These are phyloP conservation scores for Marronus borbonicus DNA, from an alignment of 2,888 invertebrate genomes.

Conservation along the genomic window DNA sequence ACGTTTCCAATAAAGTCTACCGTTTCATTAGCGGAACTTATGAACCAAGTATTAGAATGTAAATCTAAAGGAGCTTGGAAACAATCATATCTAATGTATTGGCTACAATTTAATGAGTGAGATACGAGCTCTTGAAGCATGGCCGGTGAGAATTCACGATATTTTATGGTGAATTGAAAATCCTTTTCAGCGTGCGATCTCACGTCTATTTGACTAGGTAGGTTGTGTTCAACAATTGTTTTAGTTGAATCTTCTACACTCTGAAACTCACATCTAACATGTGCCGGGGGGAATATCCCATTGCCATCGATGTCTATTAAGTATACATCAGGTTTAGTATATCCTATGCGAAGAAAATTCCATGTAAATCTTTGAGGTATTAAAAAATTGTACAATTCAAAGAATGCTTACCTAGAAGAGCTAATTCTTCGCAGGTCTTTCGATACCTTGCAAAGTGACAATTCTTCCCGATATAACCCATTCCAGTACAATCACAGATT, in stretches of 20 bases:
- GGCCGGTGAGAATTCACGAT: conserved; percentile 90
- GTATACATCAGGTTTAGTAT: conserved; percentile 92
- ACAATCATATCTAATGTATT: conserved; percentile 92
- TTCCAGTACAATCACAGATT: conserved; percentile 91
- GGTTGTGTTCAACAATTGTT: conserved; percentile 91
- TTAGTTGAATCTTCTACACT: conserved; percentile 88
- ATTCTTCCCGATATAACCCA: conserved; percentile 93
- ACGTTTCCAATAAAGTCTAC: conserved; percentile 88
- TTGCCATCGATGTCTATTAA: conserved; percentile 95
- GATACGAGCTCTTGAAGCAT: conserved; percentile 93
- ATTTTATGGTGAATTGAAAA: conserved; percentile 89
- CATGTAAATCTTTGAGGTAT: conserved; percentile 16
- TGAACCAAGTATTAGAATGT: conserved; percentile 92
- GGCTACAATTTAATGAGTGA: conserved; percentile 90
- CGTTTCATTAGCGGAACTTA: conserved; percentile 85
- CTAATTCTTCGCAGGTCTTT: conserved; percentile 93
- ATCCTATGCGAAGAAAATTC: conserved; percentile 70
- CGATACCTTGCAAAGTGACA: conserved; percentile 95
- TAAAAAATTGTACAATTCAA: not conserved
- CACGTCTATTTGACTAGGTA: conserved; percentile 92
- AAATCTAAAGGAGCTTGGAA: conserved; percentile 89
- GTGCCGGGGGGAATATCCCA: conserved; percentile 91
- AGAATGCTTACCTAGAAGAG: conserved; percentile 76
- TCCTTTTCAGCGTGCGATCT: conserved; percentile 84
- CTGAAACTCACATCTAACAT: conserved; percentile 94